Evolutionary conservation across 2,888 invertebrate species (phyloP).

Genomic region (Diloba caeruleocephala): DNA sequence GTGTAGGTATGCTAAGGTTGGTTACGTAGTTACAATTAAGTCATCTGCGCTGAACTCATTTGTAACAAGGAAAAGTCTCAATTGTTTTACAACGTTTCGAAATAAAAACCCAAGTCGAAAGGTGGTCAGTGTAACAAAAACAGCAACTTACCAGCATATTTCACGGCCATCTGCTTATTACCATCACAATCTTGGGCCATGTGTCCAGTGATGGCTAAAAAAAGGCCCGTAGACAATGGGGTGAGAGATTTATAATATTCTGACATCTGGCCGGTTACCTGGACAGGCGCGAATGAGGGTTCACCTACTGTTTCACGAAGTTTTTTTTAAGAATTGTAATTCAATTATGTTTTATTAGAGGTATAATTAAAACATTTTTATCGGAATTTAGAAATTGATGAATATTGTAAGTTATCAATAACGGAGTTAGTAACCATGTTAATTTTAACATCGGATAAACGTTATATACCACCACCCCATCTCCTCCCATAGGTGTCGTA

Average conservation of each 20-base stretch:
- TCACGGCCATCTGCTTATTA: constrained; percentile 66
- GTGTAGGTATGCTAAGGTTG: too few relatives aligned
- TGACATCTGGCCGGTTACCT: constrained; percentile 80
- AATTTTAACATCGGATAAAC: too few relatives aligned
- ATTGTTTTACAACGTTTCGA: constrained; percentile 20
- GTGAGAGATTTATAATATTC: constrained; percentile 76
- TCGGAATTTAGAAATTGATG: constrained; percentile 16
- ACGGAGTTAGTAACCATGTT: too few relatives aligned
- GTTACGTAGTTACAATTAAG: too few relatives aligned
- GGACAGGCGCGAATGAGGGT: constrained; percentile 59
- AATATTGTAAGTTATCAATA: neutral
- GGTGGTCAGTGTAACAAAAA: constrained; percentile 47
- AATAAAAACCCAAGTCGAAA: constrained; percentile 31
- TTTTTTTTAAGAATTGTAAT: constrained; percentile 44
- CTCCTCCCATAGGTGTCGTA: too few relatives aligned
- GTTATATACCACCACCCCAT: too few relatives aligned
- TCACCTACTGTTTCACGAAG: constrained; percentile 36
- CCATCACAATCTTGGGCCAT: constrained; percentile 65
- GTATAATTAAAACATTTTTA: constrained; percentile 29
- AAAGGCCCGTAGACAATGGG: constrained; percentile 77
- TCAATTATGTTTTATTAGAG: constrained; percentile 40
- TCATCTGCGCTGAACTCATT: neutral
- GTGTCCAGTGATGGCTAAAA: constrained; percentile 81
- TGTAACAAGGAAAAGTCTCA: constrained; percentile 4
- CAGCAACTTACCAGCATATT: constrained; percentile 47